Conservation (phyloP, 2,797 vertebrate species). For the Lateolabrax maculatus region DNA sequence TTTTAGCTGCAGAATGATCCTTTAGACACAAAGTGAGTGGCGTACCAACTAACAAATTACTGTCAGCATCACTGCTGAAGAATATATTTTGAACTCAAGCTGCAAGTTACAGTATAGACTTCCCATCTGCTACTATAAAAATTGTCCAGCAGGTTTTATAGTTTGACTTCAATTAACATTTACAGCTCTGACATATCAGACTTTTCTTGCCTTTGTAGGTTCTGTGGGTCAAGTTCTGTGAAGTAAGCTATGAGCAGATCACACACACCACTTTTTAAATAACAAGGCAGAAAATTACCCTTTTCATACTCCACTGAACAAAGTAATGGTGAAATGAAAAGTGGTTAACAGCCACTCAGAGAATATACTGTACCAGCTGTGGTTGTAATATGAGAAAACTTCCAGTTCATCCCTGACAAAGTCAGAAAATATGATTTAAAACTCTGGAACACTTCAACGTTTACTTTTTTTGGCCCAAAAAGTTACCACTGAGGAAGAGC, state of each 20-base stretch:
- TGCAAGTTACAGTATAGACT: background rate
- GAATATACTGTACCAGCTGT: slow-evolving; percentile 34
- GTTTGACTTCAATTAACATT: slow-evolving; percentile 47
- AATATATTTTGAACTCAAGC: background rate
- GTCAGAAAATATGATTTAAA: slow-evolving; percentile 30
- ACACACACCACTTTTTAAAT: slow-evolving; percentile 46
- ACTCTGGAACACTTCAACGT: background rate
- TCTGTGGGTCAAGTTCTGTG: slow-evolving; percentile 28
- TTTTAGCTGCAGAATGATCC: background rate
- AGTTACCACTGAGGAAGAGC: slow-evolving; percentile 19
- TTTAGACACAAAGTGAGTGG: background rate
- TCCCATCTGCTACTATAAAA: background rate
- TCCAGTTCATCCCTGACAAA: background rate
- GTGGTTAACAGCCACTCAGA: slow-evolving; percentile 19
- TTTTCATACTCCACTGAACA: slow-evolving; percentile 58
- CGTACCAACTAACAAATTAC: background rate
- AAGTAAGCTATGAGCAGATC: slow-evolving; percentile 28
- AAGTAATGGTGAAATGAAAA: slow-evolving; percentile 53
- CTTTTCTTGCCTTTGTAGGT: slow-evolving; percentile 14
- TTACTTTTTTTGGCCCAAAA: background rate
- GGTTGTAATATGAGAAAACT: slow-evolving; percentile 22
- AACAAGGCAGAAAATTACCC: slow-evolving; percentile 56
- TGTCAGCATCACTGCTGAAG: background rate
- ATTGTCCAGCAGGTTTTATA: slow-evolving; percentile 17
- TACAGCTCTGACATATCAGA: slow-evolving; percentile 25